Conservation (phyloP, 2,888 invertebrate species). For the Mythimna impura region DNA sequence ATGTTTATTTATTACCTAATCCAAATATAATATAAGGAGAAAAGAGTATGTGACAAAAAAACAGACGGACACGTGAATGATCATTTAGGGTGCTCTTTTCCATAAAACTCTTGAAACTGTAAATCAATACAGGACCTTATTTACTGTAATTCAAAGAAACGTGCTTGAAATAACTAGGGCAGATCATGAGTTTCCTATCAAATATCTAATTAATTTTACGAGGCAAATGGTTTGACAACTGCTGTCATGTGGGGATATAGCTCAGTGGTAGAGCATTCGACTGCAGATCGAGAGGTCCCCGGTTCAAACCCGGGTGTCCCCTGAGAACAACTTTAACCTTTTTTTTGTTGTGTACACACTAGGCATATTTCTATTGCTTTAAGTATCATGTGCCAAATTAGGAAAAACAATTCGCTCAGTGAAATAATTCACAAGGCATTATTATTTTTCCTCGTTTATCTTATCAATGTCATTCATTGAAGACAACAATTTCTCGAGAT, state of each 20-base stretch:
- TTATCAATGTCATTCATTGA: background rate
- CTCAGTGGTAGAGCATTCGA: conserved; percentile 87
- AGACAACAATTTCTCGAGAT: background rate
- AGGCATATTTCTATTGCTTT: background rate
- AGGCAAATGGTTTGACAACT: background rate
- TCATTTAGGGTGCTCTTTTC: no score
- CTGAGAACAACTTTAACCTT: conserved; percentile 51
- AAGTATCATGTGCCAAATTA: background rate
- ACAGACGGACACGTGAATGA: no score
- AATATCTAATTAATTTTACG: background rate
- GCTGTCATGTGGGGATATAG: conserved; percentile 77
- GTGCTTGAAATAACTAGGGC: background rate
- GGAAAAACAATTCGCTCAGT: background rate
- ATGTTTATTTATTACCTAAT: no score
- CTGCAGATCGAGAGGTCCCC: conserved; percentile 87
- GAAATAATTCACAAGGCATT: background rate
- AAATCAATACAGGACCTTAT: background rate
- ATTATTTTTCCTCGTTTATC: background rate
- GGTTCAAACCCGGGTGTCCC: conserved; percentile 87
- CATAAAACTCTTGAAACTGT: no score
- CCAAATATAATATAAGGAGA: no score
- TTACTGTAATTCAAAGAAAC: background rate
- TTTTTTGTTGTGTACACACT: background rate
- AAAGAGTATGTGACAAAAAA: no score
- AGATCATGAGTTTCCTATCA: background rate